phyloP scores from a whole-genome alignment of 2,797 vertebrate species.

The Propithecus deckenii region DNA sequence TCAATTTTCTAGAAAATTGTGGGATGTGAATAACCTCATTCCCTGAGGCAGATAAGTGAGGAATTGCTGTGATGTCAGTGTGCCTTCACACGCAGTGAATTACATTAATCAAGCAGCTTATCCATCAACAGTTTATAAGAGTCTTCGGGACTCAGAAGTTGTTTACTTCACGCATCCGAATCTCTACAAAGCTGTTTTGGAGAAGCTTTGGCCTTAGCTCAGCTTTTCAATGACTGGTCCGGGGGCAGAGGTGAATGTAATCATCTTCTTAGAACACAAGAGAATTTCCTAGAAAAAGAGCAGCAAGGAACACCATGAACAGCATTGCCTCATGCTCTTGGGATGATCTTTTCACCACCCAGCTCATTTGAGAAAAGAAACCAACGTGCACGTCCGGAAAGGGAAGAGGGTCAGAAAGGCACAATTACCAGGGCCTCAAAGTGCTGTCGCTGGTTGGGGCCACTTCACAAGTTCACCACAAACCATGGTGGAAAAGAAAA shows the following conservation, averaged over 20 bases:
- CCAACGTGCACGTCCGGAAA: slow-evolving; percentile 42
- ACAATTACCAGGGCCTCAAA: background rate
- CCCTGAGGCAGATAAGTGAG: background rate
- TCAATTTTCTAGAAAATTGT: slow-evolving; percentile 38
- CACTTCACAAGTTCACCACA: slow-evolving; percentile 19
- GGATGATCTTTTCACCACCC: slow-evolving; percentile 54
- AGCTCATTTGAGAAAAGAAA: slow-evolving; percentile 67
- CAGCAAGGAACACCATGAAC: slow-evolving; percentile 70
- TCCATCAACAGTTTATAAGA: background rate
- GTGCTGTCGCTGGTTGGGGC: background rate
- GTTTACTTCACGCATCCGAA: slow-evolving; percentile 37
- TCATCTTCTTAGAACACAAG: slow-evolving; percentile 76
- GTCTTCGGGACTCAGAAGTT: background rate
- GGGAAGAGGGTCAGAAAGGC: background rate
- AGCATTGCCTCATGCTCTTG: slow-evolving; percentile 71
- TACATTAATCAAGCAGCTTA: background rate
- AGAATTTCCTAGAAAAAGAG: slow-evolving; percentile 77
- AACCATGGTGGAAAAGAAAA: background rate
- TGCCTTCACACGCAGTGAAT: background rate
- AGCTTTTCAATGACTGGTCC: slow-evolving; percentile 30
- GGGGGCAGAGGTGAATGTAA: slow-evolving; percentile 32
- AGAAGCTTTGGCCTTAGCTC: slow-evolving; percentile 33
- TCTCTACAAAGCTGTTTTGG: slow-evolving; percentile 32
- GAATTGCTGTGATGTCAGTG: background rate
- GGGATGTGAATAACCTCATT: background rate